Evolutionary conservation across 2,797 vertebrate species (phyloP).

Genomic region (Arrhamphus sclerolepis): DNA sequence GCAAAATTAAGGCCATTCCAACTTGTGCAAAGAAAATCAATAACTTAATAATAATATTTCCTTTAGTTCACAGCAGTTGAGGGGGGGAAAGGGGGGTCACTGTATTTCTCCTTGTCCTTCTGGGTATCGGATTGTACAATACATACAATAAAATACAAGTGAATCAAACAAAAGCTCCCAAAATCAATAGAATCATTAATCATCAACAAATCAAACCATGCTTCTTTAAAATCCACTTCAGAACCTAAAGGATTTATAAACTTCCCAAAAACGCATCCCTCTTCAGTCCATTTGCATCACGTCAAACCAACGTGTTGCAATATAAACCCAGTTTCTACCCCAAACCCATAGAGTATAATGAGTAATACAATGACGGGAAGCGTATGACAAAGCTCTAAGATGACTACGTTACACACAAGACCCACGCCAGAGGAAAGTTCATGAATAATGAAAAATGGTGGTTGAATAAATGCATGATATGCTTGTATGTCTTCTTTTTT

Average conservation of each 20-base stretch:
- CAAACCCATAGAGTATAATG: constrained; percentile 33
- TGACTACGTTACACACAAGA: constrained; percentile 49
- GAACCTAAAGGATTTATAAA: constrained; percentile 36
- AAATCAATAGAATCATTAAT: constrained; percentile 34
- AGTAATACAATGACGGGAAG: constrained; percentile 50
- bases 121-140: constrained; percentile 56
- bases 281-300: constrained; percentile 40
- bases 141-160: constrained; percentile 66
- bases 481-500: constrained; percentile 44
- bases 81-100: constrained; percentile 44
- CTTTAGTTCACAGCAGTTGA: constrained; percentile 73
- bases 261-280: constrained; percentile 42
- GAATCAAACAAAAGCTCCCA: constrained; percentile 37
- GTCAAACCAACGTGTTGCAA: constrained; percentile 43
- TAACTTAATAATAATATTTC: constrained; percentile 52
- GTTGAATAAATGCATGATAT: constrained; percentile 53
- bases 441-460: constrained; percentile 29
- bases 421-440: constrained; percentile 44
- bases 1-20: constrained; percentile 93
- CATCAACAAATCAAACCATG: constrained; percentile 74
- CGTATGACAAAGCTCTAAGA: constrained; percentile 39
- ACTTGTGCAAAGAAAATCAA: constrained; percentile 80
- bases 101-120: constrained; percentile 49
- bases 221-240: constrained; percentile 69
- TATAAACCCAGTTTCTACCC: constrained; percentile 51